Base-by-base conservation (phyloP, 1,140 invertebrate species). In the Drosophila burlai region DNA sequence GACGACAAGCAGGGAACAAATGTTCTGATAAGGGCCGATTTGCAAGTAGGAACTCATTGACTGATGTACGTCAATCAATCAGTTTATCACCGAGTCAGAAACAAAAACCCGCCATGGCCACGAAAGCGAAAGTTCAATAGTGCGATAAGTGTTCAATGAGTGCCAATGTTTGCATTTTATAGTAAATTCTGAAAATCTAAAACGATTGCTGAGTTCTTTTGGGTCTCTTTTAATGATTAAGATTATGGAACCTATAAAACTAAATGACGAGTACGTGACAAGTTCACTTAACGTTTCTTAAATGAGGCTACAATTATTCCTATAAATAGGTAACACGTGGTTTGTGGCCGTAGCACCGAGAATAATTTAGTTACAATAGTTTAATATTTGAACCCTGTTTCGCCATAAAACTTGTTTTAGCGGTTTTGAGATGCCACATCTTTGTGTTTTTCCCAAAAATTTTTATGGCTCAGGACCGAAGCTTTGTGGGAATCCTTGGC, bases 341-440 rank as follows among this genome's bases (percentile, higher is more conserved):
- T 40, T 21, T 40, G 26, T 11, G 45, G 24, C 13, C 16, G n/a
- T 40, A 64, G 38, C 42, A 40, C 34, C n/a, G 34, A 40, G 6
- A 71, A 69, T 69, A 69, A 69, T 29, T 69, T 65, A 69, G 47
- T 29, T 46, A 38, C 26, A 66, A 54, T 31, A 65, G 24, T 64
- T 47, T 38, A 49, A 63, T 65, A 64, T 49, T 67, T 67, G 15
- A 63, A 15, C n/a, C 40, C 18, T 18, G 21, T 29, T 21, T 47
- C 18, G 58, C 26, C 26, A 40, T 38, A 21, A 38, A 38, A 24
- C 31, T 71, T 31, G 18, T 65, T 24, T 3, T 36, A 11, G 34
- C 10, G 15, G 16, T 9, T 21, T 34, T 24, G 21, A 65, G 24
- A 36, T 21, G 24, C 2, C n/a, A 15, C n/a, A n/a, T 57, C 18